A percentile compares a stretch with the other conserved stretches of the same genome.
These are phyloP conservation scores for Butorides virescens DNA, from an alignment of 2,113 vertebrate genomes.

Conservation along the genomic window DNA sequence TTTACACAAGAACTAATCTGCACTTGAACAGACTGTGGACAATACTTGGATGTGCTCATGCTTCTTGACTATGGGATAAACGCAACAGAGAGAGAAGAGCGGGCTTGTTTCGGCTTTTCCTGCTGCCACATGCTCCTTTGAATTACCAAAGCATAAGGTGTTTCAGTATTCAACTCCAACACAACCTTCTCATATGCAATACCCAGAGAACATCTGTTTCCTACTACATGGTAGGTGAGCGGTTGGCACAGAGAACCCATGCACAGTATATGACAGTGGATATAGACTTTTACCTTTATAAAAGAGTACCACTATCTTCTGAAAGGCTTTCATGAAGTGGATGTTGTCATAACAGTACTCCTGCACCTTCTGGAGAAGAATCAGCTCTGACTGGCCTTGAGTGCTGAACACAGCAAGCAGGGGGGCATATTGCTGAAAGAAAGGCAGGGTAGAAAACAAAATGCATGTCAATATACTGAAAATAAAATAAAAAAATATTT, in stretches of 20 bases:
- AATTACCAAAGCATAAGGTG: background rate
- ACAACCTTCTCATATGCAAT: background rate
- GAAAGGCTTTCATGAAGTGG: conserved; percentile 95
- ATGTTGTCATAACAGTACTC: conserved; percentile 95
- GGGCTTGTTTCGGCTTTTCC: background rate
- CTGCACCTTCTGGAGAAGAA: conserved; percentile 89
- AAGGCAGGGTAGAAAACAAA: background rate
- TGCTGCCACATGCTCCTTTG: background rate
- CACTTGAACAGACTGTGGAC: background rate
- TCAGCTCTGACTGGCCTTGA: conserved; percentile 89
- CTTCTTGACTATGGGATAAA: background rate
- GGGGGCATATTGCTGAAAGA: conserved; percentile 86
- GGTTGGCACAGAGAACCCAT: background rate
- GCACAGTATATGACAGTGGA: background rate
- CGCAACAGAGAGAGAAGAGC: background rate
- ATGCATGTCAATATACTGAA: background rate
- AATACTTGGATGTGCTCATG: background rate
- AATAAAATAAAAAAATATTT: background rate
- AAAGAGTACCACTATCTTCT: conserved; percentile 94
- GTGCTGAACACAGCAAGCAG: conserved; percentile 90
- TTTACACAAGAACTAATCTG: background rate
- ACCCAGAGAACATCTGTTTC: background rate
- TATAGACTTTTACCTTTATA: conserved; percentile 83
- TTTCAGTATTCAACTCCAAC: background rate
- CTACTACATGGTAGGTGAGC: background rate